phyloP scores from a whole-genome alignment of 2,797 vertebrate species.

The Neosilurus mollespiculum region DNA sequence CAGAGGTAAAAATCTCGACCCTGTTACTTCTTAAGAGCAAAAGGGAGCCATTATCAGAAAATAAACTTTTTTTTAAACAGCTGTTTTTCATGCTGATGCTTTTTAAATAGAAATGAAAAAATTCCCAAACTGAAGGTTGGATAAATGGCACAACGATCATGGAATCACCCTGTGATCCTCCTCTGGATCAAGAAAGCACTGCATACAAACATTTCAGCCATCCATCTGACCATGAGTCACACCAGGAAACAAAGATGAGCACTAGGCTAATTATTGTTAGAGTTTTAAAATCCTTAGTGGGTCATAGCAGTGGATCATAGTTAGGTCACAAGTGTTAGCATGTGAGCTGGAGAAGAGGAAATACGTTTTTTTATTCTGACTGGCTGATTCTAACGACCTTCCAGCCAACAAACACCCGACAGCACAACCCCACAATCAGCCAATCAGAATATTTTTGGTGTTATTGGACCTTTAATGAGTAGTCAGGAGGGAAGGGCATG shows the following conservation, averaged over 20 bases:
- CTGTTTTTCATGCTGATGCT: background rate
- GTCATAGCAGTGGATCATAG: constrained; percentile 5
- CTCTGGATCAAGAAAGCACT: background rate
- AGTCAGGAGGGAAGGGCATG: constrained; percentile 34
- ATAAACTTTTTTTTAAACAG: background rate
- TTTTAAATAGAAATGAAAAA: background rate
- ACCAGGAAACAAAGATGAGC: background rate
- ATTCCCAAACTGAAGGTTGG: background rate
- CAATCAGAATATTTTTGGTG: constrained; percentile 78
- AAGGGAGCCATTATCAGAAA: background rate
- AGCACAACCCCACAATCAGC: constrained; percentile 74
- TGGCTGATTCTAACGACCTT: constrained; percentile 67
- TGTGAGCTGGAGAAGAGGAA: constrained; percentile 23
- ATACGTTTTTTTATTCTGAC: constrained; percentile 69
- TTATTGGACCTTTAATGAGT: constrained; percentile 48
- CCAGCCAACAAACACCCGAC: constrained; percentile 54
- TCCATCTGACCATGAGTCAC: background rate
- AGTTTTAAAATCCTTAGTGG: constrained; percentile 26
- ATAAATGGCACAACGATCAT: background rate
- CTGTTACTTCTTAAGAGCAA: background rate
- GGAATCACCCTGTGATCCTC: background rate
- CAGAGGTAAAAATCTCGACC: background rate
- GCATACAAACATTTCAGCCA: constrained; percentile 14
- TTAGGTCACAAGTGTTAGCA: constrained; percentile 45
- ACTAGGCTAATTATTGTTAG: constrained; percentile 35